Base-by-base conservation (phyloP, 2,888 invertebrate species). In the Apamea epomidion region DNA sequence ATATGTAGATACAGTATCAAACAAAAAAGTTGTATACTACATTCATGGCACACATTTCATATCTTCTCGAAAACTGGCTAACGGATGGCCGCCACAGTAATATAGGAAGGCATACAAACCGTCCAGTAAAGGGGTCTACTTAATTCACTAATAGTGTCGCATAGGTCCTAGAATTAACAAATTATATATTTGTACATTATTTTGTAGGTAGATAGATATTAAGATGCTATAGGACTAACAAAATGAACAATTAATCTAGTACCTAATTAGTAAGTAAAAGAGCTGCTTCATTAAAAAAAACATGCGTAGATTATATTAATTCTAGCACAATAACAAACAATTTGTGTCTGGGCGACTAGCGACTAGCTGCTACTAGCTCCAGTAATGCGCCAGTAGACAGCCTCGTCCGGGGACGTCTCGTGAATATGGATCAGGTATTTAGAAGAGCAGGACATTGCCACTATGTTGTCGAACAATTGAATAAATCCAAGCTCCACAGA, bases 381-480 rank as follows among this genome's bases (percentile, higher is more conserved):
- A 69, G 68, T 68, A 48, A 68, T 32, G 7, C 80, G 87, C 87
- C 83, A 83, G 87, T 85, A 89, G 87, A 90, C 91, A 84, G 83
- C 65, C 76, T 81, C 75, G 81, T 74, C 81, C 85, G 83, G 74
- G 74, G 81, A 90, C 90, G 90, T 84, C 86, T 87, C 84, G 76
- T 91, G 92, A 92, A 92, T 92, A 92, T 90, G 90, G 87, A 92
- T 84, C 87, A 90, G 89, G 89, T 90, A 84, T 90, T 91, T 87
- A 91, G 90, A 91, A 87, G 81, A 86, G 82, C 85, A 84, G 78
- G 80, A 80, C 81, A 84, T 82, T 84, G 81, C 77, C 86, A 87
- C 82, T 83, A 75, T 83, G 86, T 87, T 88, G 78, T 87, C 87
- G 82, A 86, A 88, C 85, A 91, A 89, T 87, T 90, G 85, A 88